phyloP scores from a whole-genome alignment of 2,113 vertebrate genomes.

The Rhinichthys klamathensis region DNA sequence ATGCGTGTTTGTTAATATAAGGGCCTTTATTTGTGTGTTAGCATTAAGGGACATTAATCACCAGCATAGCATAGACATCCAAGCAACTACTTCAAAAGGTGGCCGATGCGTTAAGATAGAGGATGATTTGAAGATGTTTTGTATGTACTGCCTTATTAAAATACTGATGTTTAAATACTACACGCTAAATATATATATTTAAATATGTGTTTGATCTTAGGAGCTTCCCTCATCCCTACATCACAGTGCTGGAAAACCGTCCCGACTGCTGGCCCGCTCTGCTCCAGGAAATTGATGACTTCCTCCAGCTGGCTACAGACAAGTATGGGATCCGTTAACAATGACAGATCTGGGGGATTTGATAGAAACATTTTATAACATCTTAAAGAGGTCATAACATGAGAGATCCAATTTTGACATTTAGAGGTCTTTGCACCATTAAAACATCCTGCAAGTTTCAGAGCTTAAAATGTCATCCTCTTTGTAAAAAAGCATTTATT shows the following conservation, averaged over 20 bases:
- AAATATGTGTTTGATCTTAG: slow-evolving; percentile 66
- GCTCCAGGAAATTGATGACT: slow-evolving; percentile 82
- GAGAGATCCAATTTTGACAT: too few relatives aligned
- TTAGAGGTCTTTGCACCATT: too few relatives aligned
- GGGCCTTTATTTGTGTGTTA: background rate
- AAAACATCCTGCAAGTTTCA: too few relatives aligned
- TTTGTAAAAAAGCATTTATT: too few relatives aligned
- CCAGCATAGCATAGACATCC: background rate
- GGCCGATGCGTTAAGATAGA: background rate
- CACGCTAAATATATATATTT: background rate
- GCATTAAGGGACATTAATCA: slow-evolving; percentile 11
- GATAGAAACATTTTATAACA: too few relatives aligned
- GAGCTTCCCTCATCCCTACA: slow-evolving; percentile 86
- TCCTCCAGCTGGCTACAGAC: slow-evolving; percentile 81
- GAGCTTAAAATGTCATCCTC: too few relatives aligned
- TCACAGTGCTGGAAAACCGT: slow-evolving; percentile 90
- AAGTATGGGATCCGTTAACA: slow-evolving; percentile 68
- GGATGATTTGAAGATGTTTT: too few relatives aligned
- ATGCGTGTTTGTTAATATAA: slow-evolving; percentile 15
- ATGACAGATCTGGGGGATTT: too few relatives aligned
- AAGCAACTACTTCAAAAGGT: background rate
- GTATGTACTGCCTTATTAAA: background rate
- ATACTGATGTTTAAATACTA: too few relatives aligned
- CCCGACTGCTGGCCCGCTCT: slow-evolving; percentile 88
- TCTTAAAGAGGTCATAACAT: too few relatives aligned